Evolutionary conservation across 1,140 invertebrate species (phyloP), one percentile per base, ranked within the genome.

Genomic region (Subanguina moxae): DNA sequence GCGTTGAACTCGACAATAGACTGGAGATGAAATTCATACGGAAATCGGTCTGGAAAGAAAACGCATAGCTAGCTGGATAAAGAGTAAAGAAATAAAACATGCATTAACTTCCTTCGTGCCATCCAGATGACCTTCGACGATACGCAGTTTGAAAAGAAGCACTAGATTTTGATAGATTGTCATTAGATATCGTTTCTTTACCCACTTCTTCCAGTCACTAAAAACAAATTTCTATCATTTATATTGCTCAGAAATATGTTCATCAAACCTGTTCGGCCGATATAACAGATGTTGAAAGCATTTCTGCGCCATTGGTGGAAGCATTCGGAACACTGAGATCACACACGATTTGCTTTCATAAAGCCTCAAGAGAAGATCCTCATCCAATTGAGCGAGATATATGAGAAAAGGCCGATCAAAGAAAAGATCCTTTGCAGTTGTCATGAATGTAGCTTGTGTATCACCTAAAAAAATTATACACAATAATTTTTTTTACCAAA

Each of bases 21-120:
- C 75, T 77, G 8, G 58, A 27, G 21, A 77, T 57, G 61, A 73
- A 74, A 65, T 76, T 76, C 69, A 65, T 73, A 19, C 70, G 70
- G 62, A 74, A 74, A 52, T 74, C 62, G 1, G 46, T 7, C 74
- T 74, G 56, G 52, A 72, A 48, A 32, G 19, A 65, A 68, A n/a
- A 57, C 0, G 27, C 19, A 38, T 38, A 5, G 32, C 11, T 11
- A 11, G 3, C 32, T 38, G 32, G 17, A 1, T 13, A n/a, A n/a
- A n/a, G 13, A 56, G 43, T 23, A 45, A 17, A 38, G 27, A 48
- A 70, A n/a, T 21, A 58, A 28, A 25, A 32, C 25, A 25, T 52
- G 57, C 69, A 42, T 73, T 71, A 43, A 73, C 9, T 52, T 45
- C 21, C 11, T 74, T 32, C 19, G 17, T 76, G 7, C 32, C 28